phyloP scores from a whole-genome alignment of 2,888 invertebrate species.

The Acronicta alni region DNA sequence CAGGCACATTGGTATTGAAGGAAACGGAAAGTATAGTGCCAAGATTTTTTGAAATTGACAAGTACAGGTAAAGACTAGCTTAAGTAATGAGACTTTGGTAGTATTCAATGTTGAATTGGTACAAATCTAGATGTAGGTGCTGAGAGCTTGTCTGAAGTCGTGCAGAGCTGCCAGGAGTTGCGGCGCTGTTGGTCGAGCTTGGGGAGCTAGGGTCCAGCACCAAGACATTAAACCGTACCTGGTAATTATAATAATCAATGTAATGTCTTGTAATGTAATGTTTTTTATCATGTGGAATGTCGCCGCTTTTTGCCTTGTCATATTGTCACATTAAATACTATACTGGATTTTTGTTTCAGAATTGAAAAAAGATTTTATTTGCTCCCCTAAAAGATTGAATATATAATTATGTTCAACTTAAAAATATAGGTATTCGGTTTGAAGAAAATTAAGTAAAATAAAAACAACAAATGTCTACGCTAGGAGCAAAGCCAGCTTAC shows the following conservation, averaged over 20 bases:
- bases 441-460: too few relatives aligned
- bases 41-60: conserved; percentile 54
- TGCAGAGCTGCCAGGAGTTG: conserved; percentile 92
- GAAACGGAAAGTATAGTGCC: conserved; percentile 58
- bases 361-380: too few relatives aligned
- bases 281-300: too few relatives aligned
- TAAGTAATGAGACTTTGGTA: conserved; percentile 35
- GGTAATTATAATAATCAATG: conserved; percentile 36
- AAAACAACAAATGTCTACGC: too few relatives aligned
- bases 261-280: too few relatives aligned
- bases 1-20: conserved; percentile 79
- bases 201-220: conserved; percentile 91
- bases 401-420: too few relatives aligned
- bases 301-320: too few relatives aligned
- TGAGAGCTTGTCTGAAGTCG: conserved; percentile 92
- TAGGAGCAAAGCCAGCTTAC: too few relatives aligned
- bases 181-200: conserved; percentile 91
- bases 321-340: too few relatives aligned
- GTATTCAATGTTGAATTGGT: conserved; percentile 15
- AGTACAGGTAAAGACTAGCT: conserved; percentile 44
- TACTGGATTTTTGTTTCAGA: too few relatives aligned
- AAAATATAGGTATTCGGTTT: too few relatives aligned
- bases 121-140: conserved; percentile 89
- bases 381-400: too few relatives aligned
- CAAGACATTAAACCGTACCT: conserved; percentile 93